These are phyloP conservation scores for Leptinotarsa defecta DNA, from an alignment of 1,140 invertebrate genomes.

Conservation along the genomic window DNA sequence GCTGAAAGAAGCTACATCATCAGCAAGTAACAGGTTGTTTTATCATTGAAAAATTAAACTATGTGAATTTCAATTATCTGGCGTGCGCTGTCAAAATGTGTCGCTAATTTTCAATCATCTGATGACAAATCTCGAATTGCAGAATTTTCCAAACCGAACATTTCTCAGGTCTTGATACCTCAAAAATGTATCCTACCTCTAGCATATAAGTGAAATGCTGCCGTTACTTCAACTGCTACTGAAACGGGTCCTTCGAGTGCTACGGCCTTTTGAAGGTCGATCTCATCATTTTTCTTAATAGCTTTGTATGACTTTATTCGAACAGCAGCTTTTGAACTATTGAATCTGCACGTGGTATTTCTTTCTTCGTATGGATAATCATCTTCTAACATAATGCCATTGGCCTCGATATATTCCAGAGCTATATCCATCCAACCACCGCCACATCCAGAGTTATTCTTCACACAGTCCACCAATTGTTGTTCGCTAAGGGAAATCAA, in stretches of 20 bases:
- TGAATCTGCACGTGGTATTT: constrained; percentile 20
- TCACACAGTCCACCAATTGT: constrained; percentile 37
- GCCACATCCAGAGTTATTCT: background rate
- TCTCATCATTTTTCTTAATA: background rate
- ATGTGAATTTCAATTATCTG: too few relatives aligned
- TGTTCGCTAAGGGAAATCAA: constrained; percentile 32
- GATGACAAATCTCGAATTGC: too few relatives aligned
- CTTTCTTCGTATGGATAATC: constrained; percentile 11
- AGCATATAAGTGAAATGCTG: too few relatives aligned
- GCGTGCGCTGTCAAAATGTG: too few relatives aligned
- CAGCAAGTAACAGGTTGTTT: too few relatives aligned
- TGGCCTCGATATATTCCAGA: background rate
- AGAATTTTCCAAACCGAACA: too few relatives aligned
- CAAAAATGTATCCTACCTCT: too few relatives aligned
- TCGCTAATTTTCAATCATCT: too few relatives aligned
- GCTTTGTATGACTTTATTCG: background rate
- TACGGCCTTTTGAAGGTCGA: background rate
- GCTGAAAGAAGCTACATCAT: too few relatives aligned
- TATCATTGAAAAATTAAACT: too few relatives aligned
- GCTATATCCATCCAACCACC: constrained; percentile 13
- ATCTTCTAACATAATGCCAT: constrained; percentile 15
- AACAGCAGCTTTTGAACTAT: background rate
- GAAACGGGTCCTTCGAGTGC: background rate
- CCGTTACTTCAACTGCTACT: background rate
- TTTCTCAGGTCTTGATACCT: too few relatives aligned